Conservation (phyloP, 2,113 vertebrate species). For the Electrona antarctica region DNA sequence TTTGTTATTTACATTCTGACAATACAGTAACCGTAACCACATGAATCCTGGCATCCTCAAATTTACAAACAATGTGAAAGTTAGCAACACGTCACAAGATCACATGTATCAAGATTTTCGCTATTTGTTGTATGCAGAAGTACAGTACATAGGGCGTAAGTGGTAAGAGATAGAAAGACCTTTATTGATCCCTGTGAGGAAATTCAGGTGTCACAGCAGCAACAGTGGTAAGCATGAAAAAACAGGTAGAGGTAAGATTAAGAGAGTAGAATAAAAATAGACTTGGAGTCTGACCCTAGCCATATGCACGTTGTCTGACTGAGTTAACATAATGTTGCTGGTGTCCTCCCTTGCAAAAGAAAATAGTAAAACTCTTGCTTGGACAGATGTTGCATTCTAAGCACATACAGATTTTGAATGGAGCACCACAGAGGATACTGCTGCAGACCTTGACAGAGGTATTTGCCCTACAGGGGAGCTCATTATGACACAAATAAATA, state of each 20-base stretch:
- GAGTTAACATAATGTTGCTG: slow-evolving; percentile 1
- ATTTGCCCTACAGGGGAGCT: slow-evolving; percentile 60
- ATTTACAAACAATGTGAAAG: too few relatives aligned
- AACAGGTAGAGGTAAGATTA: not conserved
- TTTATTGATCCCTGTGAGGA: too few relatives aligned
- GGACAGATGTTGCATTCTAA: slow-evolving; percentile 43
- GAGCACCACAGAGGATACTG: slow-evolving; percentile 43
- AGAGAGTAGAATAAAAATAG: not conserved
- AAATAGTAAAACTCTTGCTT: slow-evolving; percentile 5
- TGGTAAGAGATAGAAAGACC: too few relatives aligned
- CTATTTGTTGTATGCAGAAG: too few relatives aligned
- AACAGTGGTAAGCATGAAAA: too few relatives aligned
- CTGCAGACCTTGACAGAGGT: slow-evolving; percentile 53
- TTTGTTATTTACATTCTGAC: not conserved
- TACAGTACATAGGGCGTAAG: too few relatives aligned
- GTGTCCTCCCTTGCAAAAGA: slow-evolving; percentile 24
- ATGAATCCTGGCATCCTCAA: too few relatives aligned
- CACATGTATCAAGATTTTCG: too few relatives aligned
- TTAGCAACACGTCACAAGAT: too few relatives aligned
- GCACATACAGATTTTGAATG: slow-evolving; percentile 46
- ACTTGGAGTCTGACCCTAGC: not conserved
- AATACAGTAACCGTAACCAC: too few relatives aligned
- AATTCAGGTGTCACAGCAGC: too few relatives aligned
- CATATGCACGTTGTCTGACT: not conserved
- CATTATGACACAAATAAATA: slow-evolving; percentile 61